A percentile compares a stretch with the other conserved stretches of the same genome.
Conservation (phyloP, 1,140 invertebrate species). For the Aphis gossypii region DNA sequence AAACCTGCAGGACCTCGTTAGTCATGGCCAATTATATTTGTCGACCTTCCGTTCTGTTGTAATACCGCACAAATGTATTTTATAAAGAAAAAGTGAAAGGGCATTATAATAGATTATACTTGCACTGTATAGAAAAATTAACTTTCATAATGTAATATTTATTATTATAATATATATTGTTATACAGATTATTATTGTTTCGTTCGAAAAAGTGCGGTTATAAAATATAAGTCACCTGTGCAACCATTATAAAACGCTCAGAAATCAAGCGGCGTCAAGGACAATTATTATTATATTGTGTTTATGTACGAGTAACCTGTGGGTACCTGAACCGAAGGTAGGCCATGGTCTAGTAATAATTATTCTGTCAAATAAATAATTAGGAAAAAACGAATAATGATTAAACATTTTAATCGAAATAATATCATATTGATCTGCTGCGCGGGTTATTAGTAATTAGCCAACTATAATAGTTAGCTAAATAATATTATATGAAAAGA, state of each 20-base stretch:
- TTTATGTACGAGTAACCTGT: background rate
- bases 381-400: background rate
- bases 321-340: background rate
- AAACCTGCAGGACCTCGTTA: constrained; percentile 26
- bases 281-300: background rate
- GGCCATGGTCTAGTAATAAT: constrained; percentile 26
- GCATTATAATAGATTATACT: background rate
- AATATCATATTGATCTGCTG: background rate
- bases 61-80: background rate
- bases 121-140: background rate
- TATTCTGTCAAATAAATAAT: constrained; percentile 9
- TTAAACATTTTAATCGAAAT: background rate
- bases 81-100: constrained; percentile 44
- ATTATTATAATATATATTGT: background rate
- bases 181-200: constrained; percentile 1
- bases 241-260: background rate
- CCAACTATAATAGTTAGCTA: background rate
- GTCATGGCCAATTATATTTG: constrained; percentile 41
- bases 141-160: constrained; percentile 37
- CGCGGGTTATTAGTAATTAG: background rate
- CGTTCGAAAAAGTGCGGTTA: background rate
- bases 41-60: constrained; percentile 17
- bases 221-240: background rate
- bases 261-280: background rate
- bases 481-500: background rate